phyloP scores from a whole-genome alignment of 2,797 vertebrate genomes.

The Artibeus jamaicensis region DNA sequence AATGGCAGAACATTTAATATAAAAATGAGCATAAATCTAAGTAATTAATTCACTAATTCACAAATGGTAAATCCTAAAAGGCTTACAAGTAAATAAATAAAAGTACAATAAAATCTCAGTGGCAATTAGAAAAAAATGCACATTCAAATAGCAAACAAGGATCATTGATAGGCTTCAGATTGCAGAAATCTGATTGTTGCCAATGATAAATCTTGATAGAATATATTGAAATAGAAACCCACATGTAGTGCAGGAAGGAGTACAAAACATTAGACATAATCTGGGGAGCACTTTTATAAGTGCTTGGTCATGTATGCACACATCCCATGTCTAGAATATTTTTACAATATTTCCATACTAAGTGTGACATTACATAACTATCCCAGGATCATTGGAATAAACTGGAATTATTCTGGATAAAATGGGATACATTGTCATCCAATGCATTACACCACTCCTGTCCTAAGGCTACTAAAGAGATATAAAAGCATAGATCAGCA shows the following conservation, averaged over 20 bases:
- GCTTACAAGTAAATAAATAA: conserved; percentile 40
- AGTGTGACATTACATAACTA: background rate
- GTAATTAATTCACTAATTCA: conserved; percentile 31
- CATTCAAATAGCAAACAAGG: conserved; percentile 45
- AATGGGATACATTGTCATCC: background rate
- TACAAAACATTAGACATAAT: conserved; percentile 23
- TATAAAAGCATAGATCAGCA: background rate
- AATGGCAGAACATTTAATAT: background rate
- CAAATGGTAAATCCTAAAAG: background rate
- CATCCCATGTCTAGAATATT: background rate
- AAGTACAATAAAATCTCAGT: conserved; percentile 43
- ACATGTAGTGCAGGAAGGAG: background rate
- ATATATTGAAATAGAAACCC: conserved; percentile 10
- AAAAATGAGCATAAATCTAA: background rate
- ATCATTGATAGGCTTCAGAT: conserved; percentile 2
- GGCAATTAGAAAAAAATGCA: conserved; percentile 28
- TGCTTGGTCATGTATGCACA: background rate
- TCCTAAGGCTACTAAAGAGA: background rate
- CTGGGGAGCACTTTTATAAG: background rate
- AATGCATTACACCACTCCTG: background rate
- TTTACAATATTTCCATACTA: conserved; percentile 2
- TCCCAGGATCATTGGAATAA: background rate
- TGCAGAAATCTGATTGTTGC: conserved; percentile 30
- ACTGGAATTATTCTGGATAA: background rate
- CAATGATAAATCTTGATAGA: conserved; percentile 39